Percentiles rank a stretch among this genome's conserved stretches.
These are phyloP conservation scores for Drosophila kanekoi DNA, from an alignment of 2,888 invertebrate species.

Conservation along the genomic window DNA sequence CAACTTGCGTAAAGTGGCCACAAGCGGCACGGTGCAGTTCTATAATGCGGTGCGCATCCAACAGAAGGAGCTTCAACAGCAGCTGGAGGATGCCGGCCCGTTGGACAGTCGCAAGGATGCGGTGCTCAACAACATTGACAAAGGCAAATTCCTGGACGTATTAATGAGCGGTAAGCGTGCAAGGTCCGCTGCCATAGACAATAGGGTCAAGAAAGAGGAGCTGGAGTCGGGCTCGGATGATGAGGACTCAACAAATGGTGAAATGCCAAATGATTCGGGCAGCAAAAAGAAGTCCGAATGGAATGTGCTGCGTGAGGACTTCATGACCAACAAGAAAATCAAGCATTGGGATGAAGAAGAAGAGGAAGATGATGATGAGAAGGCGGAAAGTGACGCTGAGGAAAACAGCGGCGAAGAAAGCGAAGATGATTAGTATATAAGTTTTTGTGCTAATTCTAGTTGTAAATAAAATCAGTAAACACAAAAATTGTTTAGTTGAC, in stretches of 20 bases:
- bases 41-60: constrained; percentile 96
- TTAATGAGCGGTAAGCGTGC: constrained; percentile 89
- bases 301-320: constrained; percentile 92
- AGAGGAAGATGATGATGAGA: constrained; percentile 47
- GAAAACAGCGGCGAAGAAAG: constrained; percentile 34
- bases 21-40: constrained; percentile 96
- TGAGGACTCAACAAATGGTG: constrained; percentile 80
- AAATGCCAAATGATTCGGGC: constrained; percentile 9
- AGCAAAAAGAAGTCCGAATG: constrained; percentile 86
- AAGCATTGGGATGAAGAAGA: constrained; percentile 95
- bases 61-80: constrained; percentile 90
- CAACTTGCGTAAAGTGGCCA: constrained; percentile 92
- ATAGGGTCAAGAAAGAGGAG: constrained; percentile 86
- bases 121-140: constrained; percentile 89
- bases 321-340: constrained; percentile 94
- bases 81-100: constrained; percentile 90
- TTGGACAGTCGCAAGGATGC: constrained; percentile 92
- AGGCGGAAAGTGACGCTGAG: constrained; percentile 8
- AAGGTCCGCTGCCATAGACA: constrained; percentile 86
- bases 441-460: constrained; percentile 29
- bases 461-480: constrained; percentile 20
- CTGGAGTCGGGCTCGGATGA: constrained; percentile 84
- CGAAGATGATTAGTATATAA: constrained; percentile 53
- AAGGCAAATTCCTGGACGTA: constrained; percentile 91
- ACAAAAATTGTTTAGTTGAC: constrained; percentile 64